Conservation (phyloP, 2,797 vertebrate genomes). For the Anguilla obscura region DNA sequence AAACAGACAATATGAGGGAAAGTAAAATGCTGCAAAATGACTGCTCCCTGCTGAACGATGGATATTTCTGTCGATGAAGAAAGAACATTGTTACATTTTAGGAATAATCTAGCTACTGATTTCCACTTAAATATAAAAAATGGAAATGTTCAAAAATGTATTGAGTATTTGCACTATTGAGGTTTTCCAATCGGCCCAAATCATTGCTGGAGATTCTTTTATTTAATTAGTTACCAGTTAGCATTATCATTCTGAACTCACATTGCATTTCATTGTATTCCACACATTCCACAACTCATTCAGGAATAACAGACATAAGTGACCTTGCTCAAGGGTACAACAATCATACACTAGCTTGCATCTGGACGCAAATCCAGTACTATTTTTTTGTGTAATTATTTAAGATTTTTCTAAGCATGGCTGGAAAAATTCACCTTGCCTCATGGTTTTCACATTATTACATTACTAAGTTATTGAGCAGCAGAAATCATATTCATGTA, state of each 20-base stretch:
- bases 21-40: background rate
- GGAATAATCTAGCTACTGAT: slow-evolving; percentile 31
- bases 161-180: slow-evolving; percentile 28
- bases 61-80: background rate
- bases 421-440: slow-evolving; percentile 29
- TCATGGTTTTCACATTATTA: slow-evolving; percentile 50
- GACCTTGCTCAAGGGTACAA: background rate
- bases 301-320: background rate
- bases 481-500: slow-evolving; percentile 46
- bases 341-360: background rate
- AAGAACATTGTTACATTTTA: background rate
- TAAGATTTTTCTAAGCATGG: background rate
- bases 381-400: background rate
- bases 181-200: background rate
- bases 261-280: background rate
- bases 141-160: slow-evolving; percentile 33
- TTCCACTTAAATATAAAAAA: slow-evolving; percentile 44
- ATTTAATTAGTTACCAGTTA: background rate
- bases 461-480: slow-evolving; percentile 53
- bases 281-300: background rate
- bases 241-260: background rate
- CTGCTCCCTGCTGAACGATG: no score
- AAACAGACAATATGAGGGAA: background rate
- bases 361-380: background rate
- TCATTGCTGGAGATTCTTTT: background rate